Evolutionary conservation across 2,113 vertebrate species (phyloP), one percentile per base, ranked within the genome.

Genomic region (Corydoras maculifer): DNA sequence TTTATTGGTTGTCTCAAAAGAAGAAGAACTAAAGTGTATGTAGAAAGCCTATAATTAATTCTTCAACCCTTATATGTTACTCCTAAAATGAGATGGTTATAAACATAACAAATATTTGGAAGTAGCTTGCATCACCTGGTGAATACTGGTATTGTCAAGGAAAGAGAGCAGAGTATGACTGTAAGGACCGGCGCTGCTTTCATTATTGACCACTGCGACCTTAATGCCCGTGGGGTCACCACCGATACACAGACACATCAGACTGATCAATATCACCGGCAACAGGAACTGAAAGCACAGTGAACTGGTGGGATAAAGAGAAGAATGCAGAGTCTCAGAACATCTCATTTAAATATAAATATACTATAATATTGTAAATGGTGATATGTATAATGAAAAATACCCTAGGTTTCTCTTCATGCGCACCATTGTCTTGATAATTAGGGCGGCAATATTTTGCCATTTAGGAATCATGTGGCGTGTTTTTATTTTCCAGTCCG

Each of bases 241-340:
- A 8, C 90, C 90, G 1, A 91, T 78, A 55, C 90, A 91, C 69
- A 90, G 61, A 64, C 88, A 90, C 84, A 91, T 90, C 58, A 91
- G 87, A 29, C 86, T 87, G 79, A 91, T 83, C 84, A 91, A 89
- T 84, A 91, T 89, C 69, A 90, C 88, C 0, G 90, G 89, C 78
- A 91, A 81, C 58, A 91, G 30, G 84, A 91, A 91, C 87, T 91
- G 89, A 82, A 91, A 91, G 79, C 87, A 89, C 76, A 91, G 43
- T 2, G 88, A 90, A 62, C 90, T 91, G 80, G 9, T 5, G 2
- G 30, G 58, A 29, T 11, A 29, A 53, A 66, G n/a, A 58, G 29
- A 65, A 67, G 49, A 9, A 53, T 9, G 10, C 9, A 13, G n/a
- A 51, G 25, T 67, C 2, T 59, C 32, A 43, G 18, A 43, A 43